phyloP scores from a whole-genome alignment of 1,140 invertebrate species.

The Tribolium madens region DNA sequence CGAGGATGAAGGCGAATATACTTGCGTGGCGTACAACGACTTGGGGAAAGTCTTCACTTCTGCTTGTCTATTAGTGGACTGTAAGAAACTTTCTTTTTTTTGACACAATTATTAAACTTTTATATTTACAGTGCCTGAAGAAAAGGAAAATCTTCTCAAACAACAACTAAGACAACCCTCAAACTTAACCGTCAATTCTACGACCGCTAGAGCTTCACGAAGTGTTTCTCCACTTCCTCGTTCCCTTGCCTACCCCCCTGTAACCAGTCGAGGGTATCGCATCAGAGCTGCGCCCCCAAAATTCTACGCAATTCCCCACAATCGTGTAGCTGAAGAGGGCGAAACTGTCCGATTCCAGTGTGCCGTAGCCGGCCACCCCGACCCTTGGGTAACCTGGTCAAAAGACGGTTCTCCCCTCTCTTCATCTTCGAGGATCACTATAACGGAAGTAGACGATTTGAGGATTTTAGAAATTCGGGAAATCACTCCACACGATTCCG shows the following conservation, averaged over 20 bases:
- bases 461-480: constrained; percentile 83
- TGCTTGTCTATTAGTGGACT: constrained; percentile 83
- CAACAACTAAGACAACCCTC: constrained; percentile 75
- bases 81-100: constrained; percentile 67
- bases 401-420: constrained; percentile 78
- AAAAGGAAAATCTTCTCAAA: constrained; percentile 80
- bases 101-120: neutral
- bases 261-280: constrained; percentile 4
- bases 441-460: constrained; percentile 82
- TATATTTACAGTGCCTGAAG: constrained; percentile 76
- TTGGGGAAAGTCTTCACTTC: constrained; percentile 83
- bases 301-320: constrained; percentile 90
- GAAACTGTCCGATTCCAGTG: constrained; percentile 85
- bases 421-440: constrained; percentile 73
- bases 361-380: constrained; percentile 80
- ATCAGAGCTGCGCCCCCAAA: constrained; percentile 73
- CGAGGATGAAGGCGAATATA: constrained; percentile 92
- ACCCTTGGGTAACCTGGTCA: constrained; percentile 84
- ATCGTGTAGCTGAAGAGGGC: constrained; percentile 85
- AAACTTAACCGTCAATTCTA: constrained; percentile 76
- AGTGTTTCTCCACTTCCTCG: constrained; percentile 72
- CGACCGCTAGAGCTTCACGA: constrained; percentile 78
- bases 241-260: neutral
- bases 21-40: constrained; percentile 84
- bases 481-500: constrained; percentile 82